Evolutionary conservation across 2,797 vertebrate species (phyloP), one percentile per base, ranked within the genome.

Genomic region (Paratrypauchen microcephalus): DNA sequence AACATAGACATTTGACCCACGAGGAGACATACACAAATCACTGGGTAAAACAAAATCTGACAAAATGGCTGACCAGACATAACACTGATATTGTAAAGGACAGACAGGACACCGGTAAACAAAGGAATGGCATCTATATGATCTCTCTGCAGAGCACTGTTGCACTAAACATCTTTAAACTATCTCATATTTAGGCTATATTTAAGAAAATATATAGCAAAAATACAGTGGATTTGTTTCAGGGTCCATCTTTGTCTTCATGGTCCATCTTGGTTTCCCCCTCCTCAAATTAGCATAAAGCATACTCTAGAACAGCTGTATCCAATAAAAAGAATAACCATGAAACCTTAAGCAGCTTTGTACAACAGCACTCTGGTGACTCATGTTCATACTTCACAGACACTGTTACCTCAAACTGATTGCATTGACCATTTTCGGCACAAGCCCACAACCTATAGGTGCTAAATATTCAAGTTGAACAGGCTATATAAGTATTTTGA

Each of bases 381-480:
- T 86, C 68, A 83, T 84, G 79, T 71, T 21, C 79, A 80, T 26
- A 77, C 59, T 50, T 47, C 30, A 71, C 61, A 50, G 52, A 66
- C 56, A 67, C 57, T 36, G 32, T 64, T 32, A 23, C 63, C 66
- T 52, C 63, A 68, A 74, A 70, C 61, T 47, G 58, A 65, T 32
- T 65, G 64, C 64, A 65, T 65, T 28, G 26, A 66, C 69, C 56
- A 80, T 36, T 67, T 69, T 74, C 75, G 63, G 66, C 68, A 66
- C 74, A 36, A 70, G 79, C 81, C 68, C 67, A 67, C 74, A 73
- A 57, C 83, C 88, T 65, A 50, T 82, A 81, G 77, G 81, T 74
- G 70, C 86, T 88, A 65, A 65, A 85, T 88, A 91, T 93, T 93
- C 92, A 93, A 93, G 91, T 93, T 92, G 87, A 90, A 86, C 93